These are phyloP conservation scores for Balearica regulorum DNA, from an alignment of 2,797 vertebrate species.

Conservation along the genomic window DNA sequence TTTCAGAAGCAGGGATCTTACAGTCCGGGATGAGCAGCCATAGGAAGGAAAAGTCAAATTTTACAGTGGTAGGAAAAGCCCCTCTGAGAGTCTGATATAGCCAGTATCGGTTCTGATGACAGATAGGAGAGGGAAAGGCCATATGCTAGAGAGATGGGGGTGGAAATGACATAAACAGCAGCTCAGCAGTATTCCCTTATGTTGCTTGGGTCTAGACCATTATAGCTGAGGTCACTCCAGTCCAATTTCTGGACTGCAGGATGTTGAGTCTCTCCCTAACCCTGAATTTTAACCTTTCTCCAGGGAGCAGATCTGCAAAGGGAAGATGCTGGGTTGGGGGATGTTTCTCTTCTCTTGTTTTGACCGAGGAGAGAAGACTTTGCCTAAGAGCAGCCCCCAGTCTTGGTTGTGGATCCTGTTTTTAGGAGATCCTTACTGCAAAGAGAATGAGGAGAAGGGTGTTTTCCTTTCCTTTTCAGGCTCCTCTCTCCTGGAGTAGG, in stretches of 20 bases:
- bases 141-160: neutral
- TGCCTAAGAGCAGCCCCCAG: neutral
- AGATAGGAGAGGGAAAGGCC: neutral
- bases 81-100: neutral
- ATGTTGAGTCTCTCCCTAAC: rapidly evolving
- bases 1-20: neutral
- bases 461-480: neutral
- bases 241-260: neutral
- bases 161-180: conserved; percentile 22
- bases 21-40: neutral
- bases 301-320: neutral
- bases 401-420: neutral
- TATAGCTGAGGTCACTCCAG: neutral
- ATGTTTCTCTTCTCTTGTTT: neutral
- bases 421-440: neutral
- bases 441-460: neutral
- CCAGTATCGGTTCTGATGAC: neutral
- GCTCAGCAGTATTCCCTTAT: neutral
- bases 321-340: neutral
- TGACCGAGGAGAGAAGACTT: neutral
- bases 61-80: neutral
- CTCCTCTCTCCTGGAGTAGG: neutral
- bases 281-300: neutral
- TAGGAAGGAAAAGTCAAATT: neutral
- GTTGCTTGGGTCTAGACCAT: neutral